Evolutionary conservation across 2,888 invertebrate genomes (phyloP).

Genomic region (Pollenia amentaria): DNA sequence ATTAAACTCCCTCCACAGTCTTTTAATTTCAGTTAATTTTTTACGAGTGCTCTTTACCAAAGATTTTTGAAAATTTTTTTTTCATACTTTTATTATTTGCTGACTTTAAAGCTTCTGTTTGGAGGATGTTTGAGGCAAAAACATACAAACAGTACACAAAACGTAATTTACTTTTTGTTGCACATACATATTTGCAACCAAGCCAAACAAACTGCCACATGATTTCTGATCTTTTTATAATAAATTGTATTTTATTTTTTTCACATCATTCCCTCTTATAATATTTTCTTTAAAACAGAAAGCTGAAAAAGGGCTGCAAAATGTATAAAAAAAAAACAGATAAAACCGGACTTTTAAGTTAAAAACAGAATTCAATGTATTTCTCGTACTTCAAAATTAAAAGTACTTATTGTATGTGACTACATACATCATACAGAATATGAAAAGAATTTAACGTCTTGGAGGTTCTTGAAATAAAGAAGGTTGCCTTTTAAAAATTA

Average conservation of each 20-base stretch:
- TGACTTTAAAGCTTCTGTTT: slow-evolving; percentile 59
- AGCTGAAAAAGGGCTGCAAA: slow-evolving; percentile 45
- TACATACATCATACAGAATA: slow-evolving; percentile 26
- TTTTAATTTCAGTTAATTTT: slow-evolving; percentile 31
- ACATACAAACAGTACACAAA: slow-evolving; percentile 1
- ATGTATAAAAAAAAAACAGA: neutral
- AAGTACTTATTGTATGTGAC: slow-evolving; percentile 25
- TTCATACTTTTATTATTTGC: slow-evolving; percentile 41
- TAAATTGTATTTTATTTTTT: slow-evolving; percentile 19
- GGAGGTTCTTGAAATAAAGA: slow-evolving; percentile 44
- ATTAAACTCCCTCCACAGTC: slow-evolving; percentile 11
- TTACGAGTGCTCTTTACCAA: slow-evolving; percentile 2
- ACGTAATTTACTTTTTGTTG: neutral
- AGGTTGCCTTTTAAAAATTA: slow-evolving; percentile 30
- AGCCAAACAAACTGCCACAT: slow-evolving; percentile 42
- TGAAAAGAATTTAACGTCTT: slow-evolving; percentile 43
- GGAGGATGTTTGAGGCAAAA: neutral
- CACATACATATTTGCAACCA: neutral
- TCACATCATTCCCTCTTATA: slow-evolving; percentile 23
- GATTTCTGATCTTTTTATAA: slow-evolving; percentile 61
- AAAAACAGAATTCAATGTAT: slow-evolving; percentile 37
- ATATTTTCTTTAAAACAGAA: slow-evolving; percentile 19
- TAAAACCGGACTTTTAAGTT: slow-evolving; percentile 56
- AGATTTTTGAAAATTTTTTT: slow-evolving; percentile 5
- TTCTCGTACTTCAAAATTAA: slow-evolving; percentile 21